Base-by-base conservation (phyloP, 2,797 vertebrate genomes). In the Neostethus bicornis region DNA sequence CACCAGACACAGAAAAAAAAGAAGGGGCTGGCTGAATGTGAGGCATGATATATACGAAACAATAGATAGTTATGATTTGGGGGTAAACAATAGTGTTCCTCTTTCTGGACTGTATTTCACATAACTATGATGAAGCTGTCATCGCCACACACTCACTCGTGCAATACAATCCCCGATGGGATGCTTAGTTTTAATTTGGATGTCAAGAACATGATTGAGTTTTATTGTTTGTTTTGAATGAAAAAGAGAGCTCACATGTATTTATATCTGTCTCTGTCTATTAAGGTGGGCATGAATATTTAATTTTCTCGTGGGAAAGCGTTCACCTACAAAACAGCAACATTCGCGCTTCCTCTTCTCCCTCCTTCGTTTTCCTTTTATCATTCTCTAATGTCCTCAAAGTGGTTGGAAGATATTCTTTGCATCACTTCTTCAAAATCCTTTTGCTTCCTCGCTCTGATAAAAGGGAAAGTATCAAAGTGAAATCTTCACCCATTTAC, bases 171-270 rank as follows among this genome's bases (percentile, higher is more conserved):
- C 79, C 80, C 85, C 70, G 46, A 42, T 71, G 70, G 85, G 66
- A 80, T 42, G 73, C 73, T 88, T 85, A 74, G 65, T 86, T 86
- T 88, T 90, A 87, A 89, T 90, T 86, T 88, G 77, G 71, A 73
- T 81, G 84, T 89, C 85, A 87, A 54, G 65, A 74, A 82, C 82
- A 85, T 87, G 83, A 90, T 87, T 75, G 85, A 87, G 79, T 87
- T 82, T 75, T 65, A 77, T 68, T 74, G 71, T 79, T 70, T 77
- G 61, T 51, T 70, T 60, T 31, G 41, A 24, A 41, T 50, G 51
- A 9, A 41, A 25, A 20, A 13, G 4, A 3, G 46, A 37, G 26
- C 24, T 52, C 7, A 4, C 8, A 10, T 54, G 48, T 63, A 76
- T 74, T 43, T 50, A 17, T 47, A 51, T 47, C 39, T 28, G 57